A percentile compares a stretch with the other conserved stretches of the same genome.
Evolutionary conservation across 2,113 vertebrate species (phyloP).

Genomic region (Catagonus wagneri): DNA sequence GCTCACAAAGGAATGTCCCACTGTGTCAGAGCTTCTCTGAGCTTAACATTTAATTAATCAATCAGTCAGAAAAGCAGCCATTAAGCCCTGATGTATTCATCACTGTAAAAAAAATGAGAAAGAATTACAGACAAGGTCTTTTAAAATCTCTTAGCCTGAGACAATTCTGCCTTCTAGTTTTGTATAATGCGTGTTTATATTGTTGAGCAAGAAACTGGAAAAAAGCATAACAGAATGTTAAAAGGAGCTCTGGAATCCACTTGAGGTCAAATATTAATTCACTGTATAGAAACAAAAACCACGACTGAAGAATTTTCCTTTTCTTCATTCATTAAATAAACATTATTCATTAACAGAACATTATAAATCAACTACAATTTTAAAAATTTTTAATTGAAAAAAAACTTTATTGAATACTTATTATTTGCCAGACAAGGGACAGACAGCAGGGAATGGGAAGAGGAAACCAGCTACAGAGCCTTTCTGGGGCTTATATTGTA

Average conservation of each 20-base stretch:
- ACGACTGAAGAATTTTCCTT: conserved; percentile 13
- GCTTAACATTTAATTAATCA: conserved; percentile 59
- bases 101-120: not conserved
- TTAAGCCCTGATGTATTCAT: conserved; percentile 17
- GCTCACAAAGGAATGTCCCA: conserved; percentile 35
- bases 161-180: not conserved
- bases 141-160: not conserved
- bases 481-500: not conserved
- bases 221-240: not conserved
- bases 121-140: not conserved
- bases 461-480: not conserved
- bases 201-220: conserved; percentile 12
- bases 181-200: not conserved
- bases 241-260: conserved; percentile 40
- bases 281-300: not conserved
- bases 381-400: not conserved
- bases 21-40: not conserved
- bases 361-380: too few species aligned
- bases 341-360: not conserved
- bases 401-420: not conserved
- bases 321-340: conserved; percentile 7
- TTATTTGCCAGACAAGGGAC: not conserved
- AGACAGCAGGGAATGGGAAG: not conserved
- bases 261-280: not conserved
- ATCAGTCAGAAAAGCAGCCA: conserved; percentile 58